Conservation (phyloP, 2,113 vertebrate species). For the Pteronura brasiliensis region DNA sequence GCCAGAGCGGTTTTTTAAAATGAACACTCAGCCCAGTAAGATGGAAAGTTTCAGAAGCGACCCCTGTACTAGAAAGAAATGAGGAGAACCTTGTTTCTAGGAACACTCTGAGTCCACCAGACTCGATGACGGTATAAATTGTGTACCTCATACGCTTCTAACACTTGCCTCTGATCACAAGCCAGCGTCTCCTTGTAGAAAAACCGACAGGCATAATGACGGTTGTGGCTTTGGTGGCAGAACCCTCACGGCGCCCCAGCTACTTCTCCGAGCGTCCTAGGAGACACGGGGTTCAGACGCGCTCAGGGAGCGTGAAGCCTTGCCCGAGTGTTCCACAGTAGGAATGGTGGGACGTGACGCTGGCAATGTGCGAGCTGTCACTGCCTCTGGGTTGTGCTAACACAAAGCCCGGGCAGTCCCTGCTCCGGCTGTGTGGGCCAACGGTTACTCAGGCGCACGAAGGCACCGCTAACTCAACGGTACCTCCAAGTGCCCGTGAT, state of each 20-base stretch:
- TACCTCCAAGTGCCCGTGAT: too few species aligned
- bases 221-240: neutral
- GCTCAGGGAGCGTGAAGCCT: neutral
- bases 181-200: neutral
- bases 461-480: too few species aligned
- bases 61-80: too few species aligned
- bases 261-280: too few species aligned
- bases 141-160: neutral
- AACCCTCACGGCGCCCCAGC: fast-evolving
- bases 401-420: too few species aligned
- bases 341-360: too few species aligned
- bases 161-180: neutral
- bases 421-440: too few species aligned
- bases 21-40: too few species aligned
- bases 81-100: neutral
- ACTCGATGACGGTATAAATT: fast-evolving
- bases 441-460: too few species aligned
- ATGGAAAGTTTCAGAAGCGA: neutral
- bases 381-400: too few species aligned
- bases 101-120: neutral
- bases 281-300: too few species aligned
- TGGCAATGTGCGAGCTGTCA: too few species aligned
- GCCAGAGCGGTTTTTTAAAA: neutral
- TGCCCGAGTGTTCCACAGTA: neutral
- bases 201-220: neutral